Percentiles rank a stretch among this genome's conserved stretches.
phyloP scores from a whole-genome alignment of 2,113 vertebrate species.

The Rissa tridactyla region DNA sequence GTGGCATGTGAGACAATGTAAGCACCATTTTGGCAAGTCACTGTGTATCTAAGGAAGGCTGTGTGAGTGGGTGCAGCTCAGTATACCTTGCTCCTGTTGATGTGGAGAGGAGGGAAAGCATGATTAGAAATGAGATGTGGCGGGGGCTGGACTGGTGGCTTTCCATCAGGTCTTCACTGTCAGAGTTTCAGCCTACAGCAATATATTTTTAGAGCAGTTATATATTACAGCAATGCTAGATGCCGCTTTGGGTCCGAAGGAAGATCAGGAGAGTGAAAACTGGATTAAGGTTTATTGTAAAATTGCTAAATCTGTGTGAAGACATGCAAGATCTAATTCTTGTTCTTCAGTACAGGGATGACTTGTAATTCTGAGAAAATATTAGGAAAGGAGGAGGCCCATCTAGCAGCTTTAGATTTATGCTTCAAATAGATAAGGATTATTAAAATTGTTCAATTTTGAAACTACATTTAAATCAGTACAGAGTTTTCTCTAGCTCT shows the following conservation, averaged over 20 bases:
- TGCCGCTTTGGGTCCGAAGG: background rate
- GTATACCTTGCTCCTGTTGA: background rate
- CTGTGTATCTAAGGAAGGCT: background rate
- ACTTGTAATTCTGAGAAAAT: background rate
- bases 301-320: background rate
- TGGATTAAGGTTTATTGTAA: background rate
- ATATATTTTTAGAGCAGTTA: constrained; percentile 36
- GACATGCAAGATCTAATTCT: background rate
- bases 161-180: constrained; percentile 41
- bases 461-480: background rate
- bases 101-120: background rate
- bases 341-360: background rate
- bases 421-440: background rate
- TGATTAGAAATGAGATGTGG: background rate
- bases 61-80: background rate
- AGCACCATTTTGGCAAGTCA: background rate
- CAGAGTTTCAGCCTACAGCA: constrained; percentile 38
- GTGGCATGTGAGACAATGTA: background rate
- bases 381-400: background rate
- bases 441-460: background rate
- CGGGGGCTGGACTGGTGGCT: constrained; percentile 19
- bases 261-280: background rate
- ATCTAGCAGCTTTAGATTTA: background rate
- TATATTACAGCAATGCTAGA: constrained; percentile 5
- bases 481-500: background rate